Percentiles rank a stretch among this genome's conserved stretches.
Evolutionary conservation across 2,113 vertebrate species (phyloP).

Genomic region (Candoia aspera): DNA sequence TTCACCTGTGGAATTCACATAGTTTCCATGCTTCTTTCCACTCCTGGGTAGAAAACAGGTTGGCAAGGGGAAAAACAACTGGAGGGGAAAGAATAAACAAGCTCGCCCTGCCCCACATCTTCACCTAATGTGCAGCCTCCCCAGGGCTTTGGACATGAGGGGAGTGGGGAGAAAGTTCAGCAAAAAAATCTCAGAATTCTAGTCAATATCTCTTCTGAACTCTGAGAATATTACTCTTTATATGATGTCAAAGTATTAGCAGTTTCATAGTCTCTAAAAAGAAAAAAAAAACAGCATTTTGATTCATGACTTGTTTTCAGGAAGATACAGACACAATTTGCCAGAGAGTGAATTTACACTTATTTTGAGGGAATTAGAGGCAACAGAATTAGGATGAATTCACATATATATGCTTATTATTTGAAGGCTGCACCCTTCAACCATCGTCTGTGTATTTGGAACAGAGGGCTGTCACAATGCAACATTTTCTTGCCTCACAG

Average conservation of each 20-base stretch:
- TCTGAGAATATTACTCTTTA: not conserved
- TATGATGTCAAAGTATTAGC: not conserved
- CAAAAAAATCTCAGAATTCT: not conserved
- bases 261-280: not conserved
- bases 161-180: not conserved
- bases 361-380: not conserved
- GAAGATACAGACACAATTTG: not conserved
- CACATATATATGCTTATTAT: not conserved
- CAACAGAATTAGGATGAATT: not conserved
- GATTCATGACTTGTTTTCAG: not conserved
- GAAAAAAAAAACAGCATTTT: not conserved
- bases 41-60: slow-evolving; percentile 1
- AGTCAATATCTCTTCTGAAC: not conserved
- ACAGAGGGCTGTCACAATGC: not conserved
- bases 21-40: not conserved
- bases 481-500: not conserved
- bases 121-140: not conserved
- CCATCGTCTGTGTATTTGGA: not conserved
- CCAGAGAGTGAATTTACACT: too few species aligned
- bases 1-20: not conserved
- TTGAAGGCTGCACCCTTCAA: not conserved
- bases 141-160: not conserved
- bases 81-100: not conserved
- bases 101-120: not conserved
- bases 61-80: not conserved